phyloP scores from a whole-genome alignment of 1,140 invertebrate genomes.

The Coelopa frigida region DNA sequence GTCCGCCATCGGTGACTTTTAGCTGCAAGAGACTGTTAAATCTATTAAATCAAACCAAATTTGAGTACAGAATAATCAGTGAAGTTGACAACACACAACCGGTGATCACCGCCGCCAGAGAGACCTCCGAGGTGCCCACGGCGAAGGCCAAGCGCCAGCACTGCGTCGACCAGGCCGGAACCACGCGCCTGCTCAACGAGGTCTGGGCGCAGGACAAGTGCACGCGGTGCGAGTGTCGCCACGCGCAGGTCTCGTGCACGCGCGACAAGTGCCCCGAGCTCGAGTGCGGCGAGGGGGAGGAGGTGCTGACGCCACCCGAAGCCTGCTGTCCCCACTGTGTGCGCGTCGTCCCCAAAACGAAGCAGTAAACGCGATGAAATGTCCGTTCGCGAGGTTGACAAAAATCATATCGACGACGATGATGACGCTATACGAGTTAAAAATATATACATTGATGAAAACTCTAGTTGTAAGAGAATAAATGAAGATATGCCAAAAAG shows the following conservation, averaged over 20 bases:
- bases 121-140: slow-evolving; percentile 10
- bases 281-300: slow-evolving; percentile 11
- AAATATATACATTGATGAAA: too few relatives aligned
- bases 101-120: slow-evolving; percentile 18
- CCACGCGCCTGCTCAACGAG: slow-evolving; percentile 40
- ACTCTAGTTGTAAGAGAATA: too few relatives aligned
- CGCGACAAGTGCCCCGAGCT: slow-evolving; percentile 15
- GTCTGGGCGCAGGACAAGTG: slow-evolving; percentile 47
- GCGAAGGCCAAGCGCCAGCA: slow-evolving; percentile 11
- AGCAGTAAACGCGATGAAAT: not conserved
- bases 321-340: slow-evolving; percentile 10
- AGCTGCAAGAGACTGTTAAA: slow-evolving; percentile 51
- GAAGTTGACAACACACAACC: not conserved
- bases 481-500: too few relatives aligned
- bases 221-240: slow-evolving; percentile 46
- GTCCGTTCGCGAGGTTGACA: too few relatives aligned
- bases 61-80: not conserved
- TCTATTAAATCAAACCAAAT: slow-evolving; percentile 13
- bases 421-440: too few relatives aligned
- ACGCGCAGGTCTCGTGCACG: slow-evolving; percentile 22
- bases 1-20: slow-evolving; percentile 55
- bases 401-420: too few relatives aligned
- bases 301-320: slow-evolving; percentile 3
- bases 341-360: not conserved
- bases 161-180: slow-evolving; percentile 42